Base-by-base conservation (phyloP, 2,113 vertebrate genomes). In the Cheilinus undulatus region DNA sequence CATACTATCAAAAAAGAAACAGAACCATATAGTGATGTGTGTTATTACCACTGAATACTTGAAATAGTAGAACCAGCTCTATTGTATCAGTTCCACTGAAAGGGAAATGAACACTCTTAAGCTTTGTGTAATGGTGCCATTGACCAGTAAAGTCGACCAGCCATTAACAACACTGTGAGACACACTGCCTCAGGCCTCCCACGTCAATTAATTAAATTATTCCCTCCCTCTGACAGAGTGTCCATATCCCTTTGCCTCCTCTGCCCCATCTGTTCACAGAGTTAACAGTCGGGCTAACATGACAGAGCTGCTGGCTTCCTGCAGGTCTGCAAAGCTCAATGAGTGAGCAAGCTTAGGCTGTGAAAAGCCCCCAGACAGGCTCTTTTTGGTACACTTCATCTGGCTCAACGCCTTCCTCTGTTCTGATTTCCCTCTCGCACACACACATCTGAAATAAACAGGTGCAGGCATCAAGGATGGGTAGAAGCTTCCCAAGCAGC, bases 371-470 rank as follows among this genome's bases (percentile, higher is more conserved):
- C 62, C n/a, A 51, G 72, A 58, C 78, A 73, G 69, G 69, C 50
- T 19, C 11, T 51, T 67, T 69, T 24, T 40, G 14, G 38, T 40
- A 58, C 38, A 59, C 48, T 48, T 84, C 28, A 73, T 71, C 72
- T 65, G 76, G 77, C 77, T 75, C 61, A 30, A 58, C 50, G 51
- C 40, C 65, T 49, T 20, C 71, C 68, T 77, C 57, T 73, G 64
- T 51, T 11, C 57, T 23, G 69, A 80, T 60, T 27, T 23, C 26
- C 62, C 23, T 42, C 61, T 64, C 43, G 36, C 26, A 60, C 64
- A 30, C 34, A 27, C 56, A 50, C 56, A 66, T 66, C 40, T 50
- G 43, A 63, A 7, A 26, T 15, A 10, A 32, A 17, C 28, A 2
- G 14, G 19, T 22, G 14, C 28, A 34, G 28, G 59, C 28, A 24